Evolutionary conservation across 1,140 invertebrate genomes (phyloP).

Genomic region (Apocrypta bakeri): DNA sequence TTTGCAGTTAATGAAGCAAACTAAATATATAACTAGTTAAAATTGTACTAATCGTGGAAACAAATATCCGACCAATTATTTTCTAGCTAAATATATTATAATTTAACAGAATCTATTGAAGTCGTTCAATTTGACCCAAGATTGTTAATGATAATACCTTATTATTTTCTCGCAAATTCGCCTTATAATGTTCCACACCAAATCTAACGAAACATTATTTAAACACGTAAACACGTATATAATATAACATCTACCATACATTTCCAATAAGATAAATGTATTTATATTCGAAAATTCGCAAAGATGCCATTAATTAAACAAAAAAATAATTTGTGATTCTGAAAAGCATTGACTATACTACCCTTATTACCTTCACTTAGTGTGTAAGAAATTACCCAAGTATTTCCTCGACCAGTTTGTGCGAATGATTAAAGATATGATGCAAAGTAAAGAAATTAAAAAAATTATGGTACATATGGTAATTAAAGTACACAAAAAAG

Average conservation of each 20-base stretch:
- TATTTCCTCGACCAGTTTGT: constrained; percentile 61
- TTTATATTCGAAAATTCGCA: not conserved
- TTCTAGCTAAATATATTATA: constrained; percentile 27
- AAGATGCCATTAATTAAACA: not conserved
- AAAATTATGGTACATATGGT: constrained; percentile 8
- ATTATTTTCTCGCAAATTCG: not conserved
- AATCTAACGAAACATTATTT: not conserved
- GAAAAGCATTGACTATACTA: constrained; percentile 56
- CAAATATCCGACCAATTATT: constrained; percentile 34
- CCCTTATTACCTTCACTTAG: constrained; percentile 45
- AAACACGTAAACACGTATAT: too few relatives aligned
- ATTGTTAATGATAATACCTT: not conserved
- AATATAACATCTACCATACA: too few relatives aligned
- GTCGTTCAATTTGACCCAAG: constrained; percentile 1
- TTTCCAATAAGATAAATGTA: not conserved
- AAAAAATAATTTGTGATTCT: constrained; percentile 29
- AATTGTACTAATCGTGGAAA: not conserved
- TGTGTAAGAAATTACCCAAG: constrained; percentile 52
- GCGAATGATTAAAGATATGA: not conserved
- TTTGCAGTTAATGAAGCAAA: not conserved
- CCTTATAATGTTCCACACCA: not conserved
- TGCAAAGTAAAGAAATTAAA: not conserved
- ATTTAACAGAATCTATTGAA: constrained; percentile 4
- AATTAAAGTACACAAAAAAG: constrained; percentile 36
- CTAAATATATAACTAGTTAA: constrained; percentile 3